A percentile compares a stretch with the other conserved stretches of the same genome.
Conservation (phyloP, 2,797 vertebrate genomes). For the Passerculus sandwichensis region DNA sequence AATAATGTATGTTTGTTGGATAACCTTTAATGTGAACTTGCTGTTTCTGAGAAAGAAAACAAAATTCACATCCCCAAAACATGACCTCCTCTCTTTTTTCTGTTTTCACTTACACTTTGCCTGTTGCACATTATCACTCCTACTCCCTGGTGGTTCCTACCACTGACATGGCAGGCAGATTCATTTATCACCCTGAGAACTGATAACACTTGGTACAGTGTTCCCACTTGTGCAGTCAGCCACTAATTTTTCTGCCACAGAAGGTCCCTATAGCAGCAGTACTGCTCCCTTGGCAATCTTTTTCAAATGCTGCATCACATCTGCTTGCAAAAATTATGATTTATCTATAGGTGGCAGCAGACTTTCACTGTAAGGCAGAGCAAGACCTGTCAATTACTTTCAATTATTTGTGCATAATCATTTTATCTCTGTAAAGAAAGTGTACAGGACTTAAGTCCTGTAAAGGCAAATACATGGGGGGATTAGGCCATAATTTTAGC, state of each 20-base stretch:
- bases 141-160: neutral
- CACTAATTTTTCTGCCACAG: neutral
- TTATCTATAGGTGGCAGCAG: conserved; percentile 78
- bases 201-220: neutral
- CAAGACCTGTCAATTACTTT: conserved; percentile 18
- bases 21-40: neutral
- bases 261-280: neutral
- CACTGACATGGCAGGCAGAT: neutral
- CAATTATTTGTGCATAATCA: neutral
- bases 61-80: neutral
- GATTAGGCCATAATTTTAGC: neutral
- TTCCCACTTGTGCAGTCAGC: neutral
- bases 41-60: neutral
- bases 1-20: neutral
- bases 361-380: conserved; percentile 39
- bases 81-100: neutral
- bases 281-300: neutral
- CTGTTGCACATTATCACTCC: neutral
- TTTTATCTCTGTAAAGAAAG: conserved; percentile 17
- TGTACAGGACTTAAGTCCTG: neutral
- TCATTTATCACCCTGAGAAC: neutral
- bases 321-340: neutral
- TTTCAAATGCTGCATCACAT: neutral
- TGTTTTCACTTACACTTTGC: neutral
- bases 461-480: neutral